Base-by-base conservation (phyloP, 2,888 invertebrate genomes). In the Homarus gammarus region DNA sequence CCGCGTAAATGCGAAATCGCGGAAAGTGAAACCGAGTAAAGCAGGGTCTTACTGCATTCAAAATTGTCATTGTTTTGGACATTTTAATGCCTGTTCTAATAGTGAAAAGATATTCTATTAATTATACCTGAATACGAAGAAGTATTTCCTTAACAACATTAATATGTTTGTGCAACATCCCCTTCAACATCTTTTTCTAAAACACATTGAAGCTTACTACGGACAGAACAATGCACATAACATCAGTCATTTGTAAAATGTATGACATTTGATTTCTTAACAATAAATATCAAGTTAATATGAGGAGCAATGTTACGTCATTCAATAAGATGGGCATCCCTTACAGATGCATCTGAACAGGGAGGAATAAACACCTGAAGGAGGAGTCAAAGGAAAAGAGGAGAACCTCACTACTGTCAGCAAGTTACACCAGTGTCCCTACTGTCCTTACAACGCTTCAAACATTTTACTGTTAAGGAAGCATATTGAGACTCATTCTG, bases 361-460 rank as follows among this genome's bases (percentile, higher is more conserved):
- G n/a, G 31, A 27, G 27, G 64, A 64, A 64, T 64, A 64, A 3
- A 64, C 64, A 6, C 8, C 27, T n/a, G 64, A 64, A 12, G 64
- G 12, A 64, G 64, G 27, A 64, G 31, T 27, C 31, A 27, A n/a
- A 64, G 64, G 27, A 5, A 27, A 64, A 27, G 56, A 22, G 44
- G 64, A 64, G 64, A 27, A 27, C 64, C 64, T 64, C 64, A 64
- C 64, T 64, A 1, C 64, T 31, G 12, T 27, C 64, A 64, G 27
- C 79, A 78, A 51, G 79, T 68, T 44, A 12, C 78, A 86, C 49
- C 86, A 72, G 1, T 86, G 86, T 27, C 64, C 70, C 68, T 79
- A 10, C 64, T 64, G 64, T 22, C 64, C 64, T 8, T 64, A 64
- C 64, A 64, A 27, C 31, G 64, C 64, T 27, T 64, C 64, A n/a